Conservation (phyloP, 1,140 invertebrate genomes). For the Helicoverpa armigera region DNA sequence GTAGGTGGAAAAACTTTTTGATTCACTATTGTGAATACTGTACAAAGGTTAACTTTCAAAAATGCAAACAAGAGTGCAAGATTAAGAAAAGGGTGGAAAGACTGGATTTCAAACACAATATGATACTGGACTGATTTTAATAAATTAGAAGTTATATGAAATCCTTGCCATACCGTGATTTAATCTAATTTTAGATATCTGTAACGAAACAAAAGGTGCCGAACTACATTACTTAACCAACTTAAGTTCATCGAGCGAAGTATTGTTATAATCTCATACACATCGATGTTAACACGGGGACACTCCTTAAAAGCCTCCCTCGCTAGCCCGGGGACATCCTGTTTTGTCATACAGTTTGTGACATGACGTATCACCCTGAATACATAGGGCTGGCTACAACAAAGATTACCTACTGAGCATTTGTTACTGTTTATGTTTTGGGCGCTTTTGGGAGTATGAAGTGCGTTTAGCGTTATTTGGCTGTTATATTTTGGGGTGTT, state of each 20-base stretch:
- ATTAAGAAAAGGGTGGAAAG: no score
- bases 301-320: conserved; percentile 61
- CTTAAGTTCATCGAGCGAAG: conserved; percentile 11
- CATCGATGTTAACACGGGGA: conserved; percentile 51
- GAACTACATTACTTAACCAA: neutral
- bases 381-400: conserved; percentile 39
- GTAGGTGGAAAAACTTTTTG: no score
- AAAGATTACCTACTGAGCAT: conserved; percentile 45
- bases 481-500: no score
- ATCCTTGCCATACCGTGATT: no score
- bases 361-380: conserved; percentile 52
- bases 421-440: conserved; percentile 37
- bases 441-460: conserved; percentile 5
- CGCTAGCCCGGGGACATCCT: conserved; percentile 54
- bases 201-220: neutral
- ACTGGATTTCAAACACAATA: no score
- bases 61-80: no score
- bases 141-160: no score
- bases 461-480: neutral
- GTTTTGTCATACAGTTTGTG: conserved; percentile 60
- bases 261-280: conserved; percentile 42
- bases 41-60: no score
- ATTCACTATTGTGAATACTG: no score
- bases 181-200: no score
- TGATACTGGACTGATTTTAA: no score